Conservation (phyloP, 1,140 invertebrate genomes). For the Megalopta genalis region DNA sequence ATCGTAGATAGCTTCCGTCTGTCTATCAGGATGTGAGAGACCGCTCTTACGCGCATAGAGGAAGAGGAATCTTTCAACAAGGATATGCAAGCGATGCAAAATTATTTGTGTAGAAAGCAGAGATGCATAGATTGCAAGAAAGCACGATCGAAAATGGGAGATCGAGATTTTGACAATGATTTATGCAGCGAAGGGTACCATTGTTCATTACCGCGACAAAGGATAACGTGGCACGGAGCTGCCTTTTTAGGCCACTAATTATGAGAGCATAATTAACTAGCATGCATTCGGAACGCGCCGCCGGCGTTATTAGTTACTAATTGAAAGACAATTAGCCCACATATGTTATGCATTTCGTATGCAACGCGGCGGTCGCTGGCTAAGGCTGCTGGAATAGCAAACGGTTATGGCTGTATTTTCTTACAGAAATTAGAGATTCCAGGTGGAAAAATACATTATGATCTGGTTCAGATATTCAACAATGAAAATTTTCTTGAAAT, state of each 20-base stretch:
- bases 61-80: background rate
- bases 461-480: too few relatives aligned
- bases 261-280: background rate
- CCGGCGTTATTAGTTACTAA: constrained; percentile 5
- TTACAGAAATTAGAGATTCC: too few relatives aligned
- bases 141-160: background rate
- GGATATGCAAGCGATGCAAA: background rate
- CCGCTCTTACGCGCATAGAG: background rate
- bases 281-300: background rate
- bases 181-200: background rate
- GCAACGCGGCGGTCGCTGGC: too few relatives aligned
- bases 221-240: background rate
- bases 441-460: too few relatives aligned
- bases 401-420: background rate
- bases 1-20: background rate
- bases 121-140: background rate
- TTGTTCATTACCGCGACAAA: background rate
- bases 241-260: constrained; percentile 11
- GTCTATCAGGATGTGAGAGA: background rate
- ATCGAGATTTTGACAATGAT: constrained; percentile 3
- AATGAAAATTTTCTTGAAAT: too few relatives aligned
- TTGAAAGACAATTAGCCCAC: background rate
- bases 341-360: background rate
- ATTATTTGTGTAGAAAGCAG: background rate
- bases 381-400: background rate